phyloP scores from a whole-genome alignment of 2,113 vertebrate genomes.

The Sander lucioperca region DNA sequence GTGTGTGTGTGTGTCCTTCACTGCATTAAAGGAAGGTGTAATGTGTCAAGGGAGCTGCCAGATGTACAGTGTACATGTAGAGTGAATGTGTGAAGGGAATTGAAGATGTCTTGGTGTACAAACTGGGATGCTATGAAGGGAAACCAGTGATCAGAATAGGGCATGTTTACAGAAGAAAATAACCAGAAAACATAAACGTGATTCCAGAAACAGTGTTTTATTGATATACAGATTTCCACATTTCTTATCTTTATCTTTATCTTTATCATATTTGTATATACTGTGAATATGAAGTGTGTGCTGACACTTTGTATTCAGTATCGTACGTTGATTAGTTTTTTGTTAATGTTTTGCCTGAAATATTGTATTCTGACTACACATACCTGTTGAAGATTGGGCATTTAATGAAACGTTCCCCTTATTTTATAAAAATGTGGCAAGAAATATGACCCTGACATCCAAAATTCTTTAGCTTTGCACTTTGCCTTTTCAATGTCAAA shows the following conservation, averaged over 20 bases:
- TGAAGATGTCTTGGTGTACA: slow-evolving; percentile 10
- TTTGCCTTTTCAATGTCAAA: not conserved
- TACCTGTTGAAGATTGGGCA: not conserved
- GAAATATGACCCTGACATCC: not conserved
- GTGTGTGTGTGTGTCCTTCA: not conserved
- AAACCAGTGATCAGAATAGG: not conserved
- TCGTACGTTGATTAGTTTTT: not conserved
- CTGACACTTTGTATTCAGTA: not conserved
- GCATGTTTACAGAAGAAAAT: no score
- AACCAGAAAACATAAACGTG: not conserved
- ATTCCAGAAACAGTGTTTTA: not conserved
- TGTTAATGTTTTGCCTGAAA: not conserved
- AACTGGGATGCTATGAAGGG: slow-evolving; percentile 16
- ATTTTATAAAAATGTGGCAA: not conserved
- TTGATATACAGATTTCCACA: not conserved
- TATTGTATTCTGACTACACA: not conserved
- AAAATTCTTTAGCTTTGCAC: not conserved
- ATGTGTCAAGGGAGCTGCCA: slow-evolving; percentile 46
- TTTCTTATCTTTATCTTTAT: no score
- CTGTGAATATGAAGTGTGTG: not conserved
- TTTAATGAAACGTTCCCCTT: not conserved
- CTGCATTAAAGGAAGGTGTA: slow-evolving; percentile 43
- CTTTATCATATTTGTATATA: no score
- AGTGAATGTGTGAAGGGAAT: slow-evolving; percentile 34
- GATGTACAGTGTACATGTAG: slow-evolving; percentile 22